Evolutionary conservation across 2,888 invertebrate species (phyloP), one percentile per base, ranked within the genome.

Genomic region (Pyrocoelia pectoralis): DNA sequence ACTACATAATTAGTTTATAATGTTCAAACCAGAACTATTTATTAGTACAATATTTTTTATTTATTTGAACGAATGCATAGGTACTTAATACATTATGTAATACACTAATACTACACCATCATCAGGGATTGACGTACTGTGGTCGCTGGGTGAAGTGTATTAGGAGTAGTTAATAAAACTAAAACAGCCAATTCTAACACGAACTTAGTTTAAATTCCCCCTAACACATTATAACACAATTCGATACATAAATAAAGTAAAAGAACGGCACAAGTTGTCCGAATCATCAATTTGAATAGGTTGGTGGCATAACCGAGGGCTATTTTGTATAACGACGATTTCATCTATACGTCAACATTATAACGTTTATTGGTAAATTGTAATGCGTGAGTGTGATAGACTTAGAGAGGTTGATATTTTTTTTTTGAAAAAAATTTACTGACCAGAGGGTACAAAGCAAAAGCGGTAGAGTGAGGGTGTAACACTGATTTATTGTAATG

Each of bases 401-500:
- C 24, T 48, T 19, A 19, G 29, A 14, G n/a, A 46, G 48, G 65
- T 53, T 18, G 56, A 29, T 46, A 14, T 64, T 65, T 64, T 60
- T 55, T 12, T 14, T 8, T 2, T n/a, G 17, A 55, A 57, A 59
- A 56, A 53, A 55, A 33, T 48, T 18, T 33, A 56, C 43, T 64
- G 61, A 58, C 67, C 67, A 58, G 68, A 64, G 66, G 68, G 68
- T 68, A 64, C 67, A 65, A 66, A 63, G 54, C 57, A 57, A 54
- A 61, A 49, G 48, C 56, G 49, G 50, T 46, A 56, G 56, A 61
- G 54, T 52, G 76, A 74, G 78, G 78, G 77, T 76, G 76, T 77
- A 77, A 74, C 74, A 69, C 78, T 81, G 81, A 81, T 81, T 81
- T 81, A 81, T 81, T 76, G 77, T 78, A 79, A 80, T 76, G 74